phyloP scores from a whole-genome alignment of 2,888 invertebrate genomes.

The Lagria hirta region DNA sequence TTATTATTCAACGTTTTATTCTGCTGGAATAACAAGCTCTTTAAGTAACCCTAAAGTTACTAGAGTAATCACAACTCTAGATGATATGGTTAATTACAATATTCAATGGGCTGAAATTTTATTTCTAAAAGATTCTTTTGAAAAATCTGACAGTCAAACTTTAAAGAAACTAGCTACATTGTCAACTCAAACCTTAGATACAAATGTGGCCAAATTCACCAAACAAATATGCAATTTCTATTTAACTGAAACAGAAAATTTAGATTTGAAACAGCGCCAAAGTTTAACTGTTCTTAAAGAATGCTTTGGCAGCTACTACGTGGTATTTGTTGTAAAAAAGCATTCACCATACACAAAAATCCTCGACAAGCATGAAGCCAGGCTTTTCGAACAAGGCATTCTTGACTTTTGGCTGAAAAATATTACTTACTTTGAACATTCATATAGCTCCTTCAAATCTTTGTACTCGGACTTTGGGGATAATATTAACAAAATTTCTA shows the following conservation, averaged over 20 bases:
- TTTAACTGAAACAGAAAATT: conserved; percentile 33
- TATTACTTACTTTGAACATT: conserved; percentile 8
- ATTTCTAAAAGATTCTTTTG: not conserved
- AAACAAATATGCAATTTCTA: conserved; percentile 32
- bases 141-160: not conserved
- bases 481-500: conserved; percentile 11
- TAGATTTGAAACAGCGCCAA: conserved; percentile 27
- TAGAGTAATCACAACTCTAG: conserved; percentile 20
- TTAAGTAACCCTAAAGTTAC: conserved; percentile 24
- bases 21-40: conserved; percentile 29
- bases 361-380: conserved; percentile 23
- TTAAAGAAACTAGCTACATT: conserved; percentile 5
- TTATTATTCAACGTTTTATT: conserved; percentile 27
- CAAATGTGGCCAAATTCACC: conserved; percentile 25
- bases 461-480: conserved; percentile 4
- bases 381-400: conserved; percentile 35
- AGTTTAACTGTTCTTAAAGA: conserved; percentile 33
- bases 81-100: conserved; percentile 28
- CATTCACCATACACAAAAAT: conserved; percentile 34
- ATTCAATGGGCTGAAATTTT: conserved; percentile 26
- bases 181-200: conserved; percentile 1
- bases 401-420: conserved; percentile 27
- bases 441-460: conserved; percentile 1
- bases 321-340: conserved; percentile 33
- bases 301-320: conserved; percentile 31